Conservation (phyloP, 1,140 invertebrate genomes). For the Holotrichia oblita region DNA sequence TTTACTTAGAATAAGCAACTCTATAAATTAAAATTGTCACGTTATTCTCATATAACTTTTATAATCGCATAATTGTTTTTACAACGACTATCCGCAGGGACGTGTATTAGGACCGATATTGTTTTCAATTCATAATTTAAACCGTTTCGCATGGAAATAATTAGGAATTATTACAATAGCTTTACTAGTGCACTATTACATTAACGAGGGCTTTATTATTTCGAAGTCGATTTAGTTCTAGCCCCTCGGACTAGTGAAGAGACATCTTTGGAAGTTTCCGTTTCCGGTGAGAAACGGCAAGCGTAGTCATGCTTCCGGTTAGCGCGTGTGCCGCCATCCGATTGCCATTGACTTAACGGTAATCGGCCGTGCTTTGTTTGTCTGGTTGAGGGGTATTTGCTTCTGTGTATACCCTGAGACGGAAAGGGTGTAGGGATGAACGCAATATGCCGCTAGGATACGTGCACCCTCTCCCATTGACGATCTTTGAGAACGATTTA, state of each 20-base stretch:
- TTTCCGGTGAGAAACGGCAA: conserved; percentile 35
- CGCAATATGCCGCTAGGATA: conserved; percentile 44
- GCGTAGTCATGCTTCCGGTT: conserved; percentile 12
- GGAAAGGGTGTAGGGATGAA: conserved; percentile 15
- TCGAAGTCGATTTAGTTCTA: neutral
- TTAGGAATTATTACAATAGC: neutral
- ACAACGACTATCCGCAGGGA: too few relatives aligned
- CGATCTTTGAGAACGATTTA: too few relatives aligned
- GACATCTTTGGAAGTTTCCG: conserved; percentile 24
- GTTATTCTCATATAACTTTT: too few relatives aligned
- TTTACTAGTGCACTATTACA: too few relatives aligned
- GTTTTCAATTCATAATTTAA: neutral
- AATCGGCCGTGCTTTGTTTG: conserved; percentile 45
- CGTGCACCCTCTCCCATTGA: conserved; percentile 26
- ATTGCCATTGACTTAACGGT: conserved; percentile 47
- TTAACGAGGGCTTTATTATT: neutral
- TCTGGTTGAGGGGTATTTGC: conserved; percentile 12
- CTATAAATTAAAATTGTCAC: too few relatives aligned
- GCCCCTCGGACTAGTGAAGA: neutral
- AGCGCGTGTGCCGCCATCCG: conserved; percentile 44
- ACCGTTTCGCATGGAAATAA: neutral
- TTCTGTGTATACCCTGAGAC: neutral
- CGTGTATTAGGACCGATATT: neutral
- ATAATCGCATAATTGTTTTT: too few relatives aligned
- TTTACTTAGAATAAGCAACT: neutral